Evolutionary conservation across 2,797 vertebrate species (phyloP).

Genomic region (Chrysolophus pictus): DNA sequence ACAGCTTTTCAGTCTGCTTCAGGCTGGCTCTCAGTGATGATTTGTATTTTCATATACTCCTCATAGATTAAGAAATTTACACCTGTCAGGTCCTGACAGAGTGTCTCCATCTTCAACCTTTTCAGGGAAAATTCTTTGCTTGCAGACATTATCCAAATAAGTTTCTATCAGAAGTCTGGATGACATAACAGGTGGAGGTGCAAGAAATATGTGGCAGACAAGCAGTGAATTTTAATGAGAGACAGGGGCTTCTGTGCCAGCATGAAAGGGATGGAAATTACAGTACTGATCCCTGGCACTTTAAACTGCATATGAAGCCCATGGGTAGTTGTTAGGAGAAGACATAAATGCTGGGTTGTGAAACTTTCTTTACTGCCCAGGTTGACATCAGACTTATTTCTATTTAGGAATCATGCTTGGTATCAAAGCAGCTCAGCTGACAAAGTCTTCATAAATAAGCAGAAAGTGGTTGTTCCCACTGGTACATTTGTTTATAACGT

Average conservation of each 20-base stretch:
- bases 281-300: constrained; percentile 46
- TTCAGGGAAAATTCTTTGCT: constrained; percentile 68
- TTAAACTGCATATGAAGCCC: constrained; percentile 50
- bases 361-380: constrained; percentile 16
- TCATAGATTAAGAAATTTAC: constrained; percentile 82
- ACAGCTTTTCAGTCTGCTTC: constrained; percentile 81
- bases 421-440: constrained; percentile 13
- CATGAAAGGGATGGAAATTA: constrained; percentile 53
- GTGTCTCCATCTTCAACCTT: constrained; percentile 76
- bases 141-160: constrained; percentile 76
- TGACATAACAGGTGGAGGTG: constrained; percentile 70
- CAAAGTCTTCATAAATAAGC: neutral
- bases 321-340: constrained; percentile 37
- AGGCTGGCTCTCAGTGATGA: constrained; percentile 73
- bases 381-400: neutral
- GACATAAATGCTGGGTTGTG: neutral
- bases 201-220: constrained; percentile 67
- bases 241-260: neutral
- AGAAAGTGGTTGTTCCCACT: neutral
- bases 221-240: constrained; percentile 68
- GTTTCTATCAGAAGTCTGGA: constrained; percentile 75
- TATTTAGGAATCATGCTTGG: neutral
- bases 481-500: neutral
- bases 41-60: constrained; percentile 81
- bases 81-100: constrained; percentile 79